Percentiles rank a stretch among this genome's conserved stretches.
Conservation (phyloP, 1,140 invertebrate genomes). For the Anoplolepis gracilipes region DNA sequence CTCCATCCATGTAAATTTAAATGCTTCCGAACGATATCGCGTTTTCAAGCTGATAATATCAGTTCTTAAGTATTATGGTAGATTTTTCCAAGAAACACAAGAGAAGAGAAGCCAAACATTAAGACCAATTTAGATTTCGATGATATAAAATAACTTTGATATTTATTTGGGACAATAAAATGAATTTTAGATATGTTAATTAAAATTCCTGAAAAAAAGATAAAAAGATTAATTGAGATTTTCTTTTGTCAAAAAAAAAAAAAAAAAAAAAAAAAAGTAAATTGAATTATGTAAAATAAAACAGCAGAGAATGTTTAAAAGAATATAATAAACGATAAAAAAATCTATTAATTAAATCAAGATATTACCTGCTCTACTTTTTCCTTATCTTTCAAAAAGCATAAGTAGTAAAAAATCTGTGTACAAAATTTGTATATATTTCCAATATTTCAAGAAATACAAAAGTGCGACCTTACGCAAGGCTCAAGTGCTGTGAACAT, state of each 20-base stretch:
- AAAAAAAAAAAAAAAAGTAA: conserved; percentile 47
- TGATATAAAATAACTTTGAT: neutral
- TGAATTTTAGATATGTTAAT: neutral
- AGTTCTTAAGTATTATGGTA: neutral
- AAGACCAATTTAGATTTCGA: neutral
- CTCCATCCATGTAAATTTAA: neutral
- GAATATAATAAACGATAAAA: neutral
- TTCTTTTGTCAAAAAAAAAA: neutral
- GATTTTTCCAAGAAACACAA: neutral
- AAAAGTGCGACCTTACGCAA: conserved; percentile 13
- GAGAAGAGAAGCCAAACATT: neutral
- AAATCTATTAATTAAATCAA: conserved; percentile 28
- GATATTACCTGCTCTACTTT: neutral
- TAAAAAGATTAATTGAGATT: neutral
- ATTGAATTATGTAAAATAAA: conserved; percentile 70
- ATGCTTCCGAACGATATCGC: neutral
- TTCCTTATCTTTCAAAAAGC: neutral
- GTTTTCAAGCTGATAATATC: conserved; percentile 3
- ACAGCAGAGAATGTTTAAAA: neutral
- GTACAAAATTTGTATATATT: conserved; percentile 52
- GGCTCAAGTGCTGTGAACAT: neutral
- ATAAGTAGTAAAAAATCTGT: conserved; percentile 5
- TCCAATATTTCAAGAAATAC: conserved; percentile 25
- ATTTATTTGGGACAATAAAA: neutral
- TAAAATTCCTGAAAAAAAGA: neutral